Evolutionary conservation across 2,888 invertebrate species (phyloP).

Genomic region (Panorpa germanica): DNA sequence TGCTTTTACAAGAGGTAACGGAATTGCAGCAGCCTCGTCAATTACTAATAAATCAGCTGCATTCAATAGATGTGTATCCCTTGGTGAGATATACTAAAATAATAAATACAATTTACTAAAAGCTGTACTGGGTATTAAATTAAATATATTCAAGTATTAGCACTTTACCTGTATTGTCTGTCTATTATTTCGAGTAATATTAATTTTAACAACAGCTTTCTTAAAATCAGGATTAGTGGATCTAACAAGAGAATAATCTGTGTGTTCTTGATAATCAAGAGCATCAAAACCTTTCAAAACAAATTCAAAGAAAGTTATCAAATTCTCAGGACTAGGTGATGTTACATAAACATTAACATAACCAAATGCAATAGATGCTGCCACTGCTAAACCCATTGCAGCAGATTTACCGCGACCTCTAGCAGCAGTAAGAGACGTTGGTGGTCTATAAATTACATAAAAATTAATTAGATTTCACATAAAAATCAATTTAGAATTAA

Average conservation of each 20-base stretch:
- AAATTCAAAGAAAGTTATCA: conserved; percentile 94
- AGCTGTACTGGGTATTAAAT: conserved; percentile 4
- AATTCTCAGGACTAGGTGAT: conserved; percentile 94
- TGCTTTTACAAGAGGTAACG: conserved; percentile 75
- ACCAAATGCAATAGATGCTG: conserved; percentile 64
- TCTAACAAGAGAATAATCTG: conserved; percentile 85
- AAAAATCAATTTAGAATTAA: conserved; percentile 4
- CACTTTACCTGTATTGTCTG: conserved; percentile 72
- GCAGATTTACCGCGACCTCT: conserved; percentile 98
- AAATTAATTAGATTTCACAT: conserved; percentile 5
- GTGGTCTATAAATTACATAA: conserved; percentile 43
- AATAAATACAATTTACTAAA: conserved; percentile 8
- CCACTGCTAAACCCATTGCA: conserved; percentile 81
- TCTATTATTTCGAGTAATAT: conserved; percentile 73
- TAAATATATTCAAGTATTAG: not conserved
- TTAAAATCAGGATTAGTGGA: conserved; percentile 94
- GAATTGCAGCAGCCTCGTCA: conserved; percentile 98
- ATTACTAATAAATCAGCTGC: conserved; percentile 92
- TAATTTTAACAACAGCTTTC: conserved; percentile 86
- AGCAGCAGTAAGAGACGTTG: conserved; percentile 88
- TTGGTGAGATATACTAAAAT: conserved; percentile 80
- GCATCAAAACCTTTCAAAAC: conserved; percentile 89
- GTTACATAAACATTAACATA: conserved; percentile 88
- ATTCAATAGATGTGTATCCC: conserved; percentile 69
- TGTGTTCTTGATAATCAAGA: conserved; percentile 85